phyloP scores from a whole-genome alignment of 2,113 vertebrate species.

The Pipra filicauda region DNA sequence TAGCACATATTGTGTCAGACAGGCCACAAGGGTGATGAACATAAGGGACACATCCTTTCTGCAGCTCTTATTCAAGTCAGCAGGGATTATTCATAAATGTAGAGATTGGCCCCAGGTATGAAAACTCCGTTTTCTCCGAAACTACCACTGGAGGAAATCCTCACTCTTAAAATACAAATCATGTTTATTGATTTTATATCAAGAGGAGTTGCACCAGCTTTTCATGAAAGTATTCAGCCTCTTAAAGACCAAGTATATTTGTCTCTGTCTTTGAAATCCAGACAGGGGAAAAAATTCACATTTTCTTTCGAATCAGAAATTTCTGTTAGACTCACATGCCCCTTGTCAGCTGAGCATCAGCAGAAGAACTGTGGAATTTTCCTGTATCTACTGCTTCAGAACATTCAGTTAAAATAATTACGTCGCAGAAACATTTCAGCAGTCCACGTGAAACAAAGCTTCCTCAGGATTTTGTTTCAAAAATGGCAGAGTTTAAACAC shows the following conservation, averaged over 20 bases:
- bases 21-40: neutral
- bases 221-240: neutral
- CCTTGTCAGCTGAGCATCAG: neutral
- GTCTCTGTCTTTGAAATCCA: constrained; percentile 11
- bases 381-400: neutral
- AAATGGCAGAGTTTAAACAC: neutral
- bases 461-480: neutral
- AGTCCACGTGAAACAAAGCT: neutral
- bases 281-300: neutral
- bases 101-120: neutral
- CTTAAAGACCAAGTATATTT: neutral
- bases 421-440: neutral
- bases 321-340: neutral
- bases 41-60: neutral
- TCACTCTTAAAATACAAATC: neutral
- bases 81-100: neutral
- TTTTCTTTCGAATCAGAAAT: constrained; percentile 35
- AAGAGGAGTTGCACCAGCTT: neutral
- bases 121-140: neutral
- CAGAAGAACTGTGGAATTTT: neutral
- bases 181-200: neutral
- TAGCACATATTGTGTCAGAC: neutral
- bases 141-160: neutral
- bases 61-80: neutral
- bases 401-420: neutral